Percentiles rank a stretch among this genome's conserved stretches.
Conservation (phyloP, 2,113 vertebrate species). For the Zosterops lateralis region DNA sequence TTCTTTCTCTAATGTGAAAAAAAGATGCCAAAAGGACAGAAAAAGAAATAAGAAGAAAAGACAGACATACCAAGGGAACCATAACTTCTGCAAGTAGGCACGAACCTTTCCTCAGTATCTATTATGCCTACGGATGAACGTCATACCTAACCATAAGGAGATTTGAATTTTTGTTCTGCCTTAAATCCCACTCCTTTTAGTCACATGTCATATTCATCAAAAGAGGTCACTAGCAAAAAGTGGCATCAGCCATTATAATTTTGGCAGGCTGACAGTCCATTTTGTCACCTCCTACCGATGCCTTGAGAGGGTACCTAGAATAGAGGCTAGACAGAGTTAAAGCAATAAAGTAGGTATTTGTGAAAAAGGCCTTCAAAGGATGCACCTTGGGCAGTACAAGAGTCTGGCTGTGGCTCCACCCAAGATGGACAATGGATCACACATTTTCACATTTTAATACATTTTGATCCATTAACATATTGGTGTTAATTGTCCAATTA, state of each 20-base stretch:
- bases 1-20: neutral
- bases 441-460: neutral
- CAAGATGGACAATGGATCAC: neutral
- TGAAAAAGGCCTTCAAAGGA: neutral
- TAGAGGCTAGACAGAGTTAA: neutral
- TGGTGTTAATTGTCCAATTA: neutral
- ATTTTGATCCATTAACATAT: neutral
- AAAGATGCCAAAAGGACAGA: neutral
- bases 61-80: neutral
- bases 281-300: neutral
- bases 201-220: neutral
- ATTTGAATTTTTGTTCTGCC: neutral
- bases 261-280: neutral
- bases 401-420: fast-evolving
- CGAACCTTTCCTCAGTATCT: neutral
- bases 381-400: neutral
- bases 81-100: neutral
- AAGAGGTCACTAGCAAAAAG: neutral
- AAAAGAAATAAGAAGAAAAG: neutral
- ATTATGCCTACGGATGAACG: neutral
- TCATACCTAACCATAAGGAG: neutral
- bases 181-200: neutral
- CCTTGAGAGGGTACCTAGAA: neutral
- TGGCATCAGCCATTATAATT: neutral
- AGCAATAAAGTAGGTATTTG: neutral